Base-by-base conservation (phyloP, 2,797 vertebrate species). In the Erpetoichthys calabaricus region DNA sequence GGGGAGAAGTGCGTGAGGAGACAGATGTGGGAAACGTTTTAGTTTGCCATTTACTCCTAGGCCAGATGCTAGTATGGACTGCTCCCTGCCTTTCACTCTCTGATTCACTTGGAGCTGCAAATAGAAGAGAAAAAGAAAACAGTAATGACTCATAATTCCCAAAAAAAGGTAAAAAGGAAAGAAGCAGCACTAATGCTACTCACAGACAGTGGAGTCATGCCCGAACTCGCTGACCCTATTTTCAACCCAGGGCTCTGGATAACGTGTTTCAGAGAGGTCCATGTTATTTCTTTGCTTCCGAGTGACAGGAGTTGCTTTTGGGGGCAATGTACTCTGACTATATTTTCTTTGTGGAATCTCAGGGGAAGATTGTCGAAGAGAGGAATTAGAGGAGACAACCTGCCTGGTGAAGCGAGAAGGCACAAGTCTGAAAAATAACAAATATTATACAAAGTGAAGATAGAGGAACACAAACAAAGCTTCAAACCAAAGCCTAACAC, bases 41-140 rank as follows among this genome's bases (percentile, higher is more conserved):
- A 56, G 6, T 56, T 51, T 45, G 55, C 41, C 41, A 7, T 3
- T 9, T 59, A 61, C 45, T 5, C 0, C 70, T 0, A 4, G 54
- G 67, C 3, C 7, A 56, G 5, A 45, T 42, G 45, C 47, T 25
- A 1, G 56, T 0, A 4, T 41, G 1, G 3, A 2, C 58, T 61
- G 58, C 51, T 5, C 64, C 64, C 4, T 51, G 75, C 60, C 65
- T 60, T 4, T 78, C 57, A 0, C 5, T 59, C 42, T 74, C 82
- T 0, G 77, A 80, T 57, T 66, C 65, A 0, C 57, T 59, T 65
- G 43, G 68, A 49, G 70, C 82, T 85, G 64, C 5, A 8, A 43
- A 9, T 47, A 6, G 1, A 1, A 51, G 2, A 1, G 42, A 57
- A 57, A 4, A 4, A 6, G 3, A 47, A 8, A 45, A 9, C 43